These are phyloP conservation scores for Anseranas semipalmata DNA, from an alignment of 2,113 vertebrate genomes.

Conservation along the genomic window DNA sequence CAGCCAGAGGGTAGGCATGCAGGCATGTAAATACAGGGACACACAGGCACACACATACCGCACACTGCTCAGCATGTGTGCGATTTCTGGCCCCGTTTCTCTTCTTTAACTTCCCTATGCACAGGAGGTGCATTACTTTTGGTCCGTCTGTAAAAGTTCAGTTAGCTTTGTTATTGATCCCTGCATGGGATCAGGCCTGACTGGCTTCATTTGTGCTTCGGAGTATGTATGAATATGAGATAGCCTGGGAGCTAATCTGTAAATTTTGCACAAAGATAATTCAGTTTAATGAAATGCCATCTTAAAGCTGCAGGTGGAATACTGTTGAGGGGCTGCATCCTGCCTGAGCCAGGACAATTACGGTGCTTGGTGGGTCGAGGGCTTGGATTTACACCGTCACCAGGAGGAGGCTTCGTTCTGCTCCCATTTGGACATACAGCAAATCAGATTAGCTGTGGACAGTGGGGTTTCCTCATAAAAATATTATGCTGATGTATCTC, in stretches of 20 bases:
- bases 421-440: background rate
- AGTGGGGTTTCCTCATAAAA: background rate
- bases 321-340: background rate
- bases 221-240: background rate
- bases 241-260: background rate
- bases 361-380: background rate
- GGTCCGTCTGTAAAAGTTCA: background rate
- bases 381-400: background rate
- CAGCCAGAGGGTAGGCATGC: background rate
- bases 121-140: background rate
- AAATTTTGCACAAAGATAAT: constrained; percentile 24
- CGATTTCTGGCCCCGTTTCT: background rate
- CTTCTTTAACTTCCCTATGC: background rate
- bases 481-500: background rate
- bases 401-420: background rate
- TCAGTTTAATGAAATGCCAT: constrained; percentile 38
- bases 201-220: background rate
- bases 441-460: background rate
- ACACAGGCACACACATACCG: background rate
- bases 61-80: background rate
- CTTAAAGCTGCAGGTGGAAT: constrained; percentile 20
- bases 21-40: background rate
- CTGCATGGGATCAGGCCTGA: background rate
- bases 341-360: constrained; percentile 1
- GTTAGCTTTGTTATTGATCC: background rate